These are phyloP conservation scores for Pseudomyrmex cubaensis DNA, from an alignment of 1,140 invertebrate species.

Conservation along the genomic window DNA sequence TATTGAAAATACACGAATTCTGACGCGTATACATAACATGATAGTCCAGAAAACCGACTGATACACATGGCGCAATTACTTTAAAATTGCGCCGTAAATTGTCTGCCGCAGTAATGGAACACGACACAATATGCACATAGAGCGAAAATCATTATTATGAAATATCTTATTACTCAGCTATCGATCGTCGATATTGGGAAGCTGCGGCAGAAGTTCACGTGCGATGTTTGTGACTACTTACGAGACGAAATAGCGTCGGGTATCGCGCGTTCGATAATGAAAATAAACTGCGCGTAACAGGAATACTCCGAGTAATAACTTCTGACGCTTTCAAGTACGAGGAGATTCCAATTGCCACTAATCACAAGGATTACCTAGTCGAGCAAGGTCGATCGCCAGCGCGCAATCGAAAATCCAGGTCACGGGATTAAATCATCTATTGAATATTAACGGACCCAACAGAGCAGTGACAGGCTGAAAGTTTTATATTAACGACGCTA, in stretches of 20 bases:
- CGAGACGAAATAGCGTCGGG: neutral
- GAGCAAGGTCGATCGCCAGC: conserved; percentile 40
- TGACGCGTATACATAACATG: neutral
- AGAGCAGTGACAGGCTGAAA: neutral
- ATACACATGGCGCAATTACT: neutral
- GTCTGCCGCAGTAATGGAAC: neutral
- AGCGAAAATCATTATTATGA: neutral
- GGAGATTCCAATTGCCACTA: conserved; percentile 31
- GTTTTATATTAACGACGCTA: neutral
- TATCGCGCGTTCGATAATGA: conserved; percentile 28
- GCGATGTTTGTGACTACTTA: conserved; percentile 4
- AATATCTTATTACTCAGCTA: conserved; percentile 15
- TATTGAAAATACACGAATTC: neutral
- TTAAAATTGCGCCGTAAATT: conserved; percentile 34
- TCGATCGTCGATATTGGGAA: conserved; percentile 25
- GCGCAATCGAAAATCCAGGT: conserved; percentile 28
- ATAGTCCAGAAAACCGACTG: neutral
- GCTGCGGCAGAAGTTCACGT: conserved; percentile 5
- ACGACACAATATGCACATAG: conserved; percentile 8
- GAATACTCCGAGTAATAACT: conserved; percentile 35
- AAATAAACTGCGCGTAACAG: conserved; percentile 55
- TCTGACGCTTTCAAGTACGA: conserved; percentile 33
- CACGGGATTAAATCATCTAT: conserved; percentile 47
- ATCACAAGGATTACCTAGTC: conserved; percentile 37
- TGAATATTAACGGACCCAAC: conserved; percentile 20